Percentiles rank a stretch among this genome's conserved stretches.
Conservation (phyloP, 1,140 invertebrate species). For the Melipona quadrifasciata region DNA sequence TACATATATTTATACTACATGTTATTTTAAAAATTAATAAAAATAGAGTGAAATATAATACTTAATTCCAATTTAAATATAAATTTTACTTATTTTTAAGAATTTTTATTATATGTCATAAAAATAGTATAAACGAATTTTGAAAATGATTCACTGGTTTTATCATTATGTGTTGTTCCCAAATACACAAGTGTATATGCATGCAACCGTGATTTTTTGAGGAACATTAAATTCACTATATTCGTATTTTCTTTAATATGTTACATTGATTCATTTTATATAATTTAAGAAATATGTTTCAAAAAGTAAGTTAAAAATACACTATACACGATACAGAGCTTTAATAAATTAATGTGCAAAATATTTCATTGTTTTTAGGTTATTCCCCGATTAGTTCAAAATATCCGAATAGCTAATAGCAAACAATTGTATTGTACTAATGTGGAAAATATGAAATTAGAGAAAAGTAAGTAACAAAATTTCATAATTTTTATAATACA, state of each 20-base stretch:
- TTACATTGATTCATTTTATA: neutral
- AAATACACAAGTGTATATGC: no score
- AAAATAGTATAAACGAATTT: no score
- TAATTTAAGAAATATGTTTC: conserved; percentile 36
- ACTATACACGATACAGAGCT: neutral
- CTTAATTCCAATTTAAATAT: no score
- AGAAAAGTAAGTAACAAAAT: conserved; percentile 66
- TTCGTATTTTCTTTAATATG: neutral
- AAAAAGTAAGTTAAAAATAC: conserved; percentile 15
- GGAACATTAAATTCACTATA: accelerated
- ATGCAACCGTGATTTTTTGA: neutral
- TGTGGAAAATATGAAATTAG: conserved; percentile 45
- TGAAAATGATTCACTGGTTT: no score
- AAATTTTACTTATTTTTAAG: no score
- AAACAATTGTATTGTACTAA: neutral
- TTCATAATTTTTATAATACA: neutral
- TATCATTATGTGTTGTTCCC: accelerated
- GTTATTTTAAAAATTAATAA: no score
- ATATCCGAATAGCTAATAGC: neutral
- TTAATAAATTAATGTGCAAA: neutral
- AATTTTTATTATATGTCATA: no score
- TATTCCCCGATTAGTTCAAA: neutral
- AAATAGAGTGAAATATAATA: no score
- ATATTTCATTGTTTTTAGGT: conserved; percentile 36
- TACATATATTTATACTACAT: no score